Evolutionary conservation across 2,888 invertebrate genomes (phyloP).

Genomic region (Tholera decimalis): DNA sequence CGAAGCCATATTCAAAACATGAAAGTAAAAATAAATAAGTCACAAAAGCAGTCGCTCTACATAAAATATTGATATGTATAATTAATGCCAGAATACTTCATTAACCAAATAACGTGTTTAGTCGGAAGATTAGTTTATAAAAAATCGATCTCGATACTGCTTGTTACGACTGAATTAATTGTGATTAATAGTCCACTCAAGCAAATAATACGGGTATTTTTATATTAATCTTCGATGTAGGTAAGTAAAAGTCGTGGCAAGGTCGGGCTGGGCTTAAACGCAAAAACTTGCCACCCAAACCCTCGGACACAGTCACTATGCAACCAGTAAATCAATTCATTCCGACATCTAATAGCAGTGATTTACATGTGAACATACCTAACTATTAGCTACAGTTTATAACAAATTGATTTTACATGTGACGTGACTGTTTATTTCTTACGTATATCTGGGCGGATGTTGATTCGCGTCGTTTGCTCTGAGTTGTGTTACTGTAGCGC

Average conservation of each 20-base stretch:
- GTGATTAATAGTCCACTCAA: conserved; percentile 71
- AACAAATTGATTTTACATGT: background rate
- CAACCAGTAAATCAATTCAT: conserved; percentile 58
- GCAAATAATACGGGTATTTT: conserved; percentile 71
- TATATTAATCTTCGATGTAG: conserved; percentile 72
- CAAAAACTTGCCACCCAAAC: conserved; percentile 72
- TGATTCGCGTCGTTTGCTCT: conserved; percentile 16
- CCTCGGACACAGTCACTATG: conserved; percentile 55
- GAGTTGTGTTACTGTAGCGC: conserved; percentile 62
- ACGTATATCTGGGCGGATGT: conserved; percentile 27
- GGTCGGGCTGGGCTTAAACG: conserved; percentile 63
- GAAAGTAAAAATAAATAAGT: no score
- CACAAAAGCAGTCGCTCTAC: no score
- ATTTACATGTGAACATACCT: background rate
- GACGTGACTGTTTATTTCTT: conserved; percentile 1
- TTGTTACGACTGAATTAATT: conserved; percentile 73
- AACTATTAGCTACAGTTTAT: background rate
- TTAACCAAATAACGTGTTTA: conserved; percentile 45
- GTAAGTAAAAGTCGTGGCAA: conserved; percentile 77
- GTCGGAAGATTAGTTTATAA: conserved; percentile 54
- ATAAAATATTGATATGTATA: background rate
- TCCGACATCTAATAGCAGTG: conserved; percentile 13
- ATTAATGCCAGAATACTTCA: conserved; percentile 35
- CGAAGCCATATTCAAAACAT: no score
- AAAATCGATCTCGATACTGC: conserved; percentile 54